Conservation (phyloP, 2,888 invertebrate species). For the Tryphoninae sp. region DNA sequence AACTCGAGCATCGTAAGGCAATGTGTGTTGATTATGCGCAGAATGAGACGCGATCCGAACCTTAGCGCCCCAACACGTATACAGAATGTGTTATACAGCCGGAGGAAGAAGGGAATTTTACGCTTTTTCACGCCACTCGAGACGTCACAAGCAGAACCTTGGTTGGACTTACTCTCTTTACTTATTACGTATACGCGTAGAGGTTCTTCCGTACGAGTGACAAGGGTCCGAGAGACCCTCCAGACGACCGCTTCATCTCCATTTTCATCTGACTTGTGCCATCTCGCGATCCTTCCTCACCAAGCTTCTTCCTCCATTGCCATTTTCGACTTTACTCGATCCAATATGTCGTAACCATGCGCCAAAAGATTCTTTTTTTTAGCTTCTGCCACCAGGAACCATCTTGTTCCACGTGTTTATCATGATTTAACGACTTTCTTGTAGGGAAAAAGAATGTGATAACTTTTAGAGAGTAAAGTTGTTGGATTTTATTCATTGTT, state of each 20-base stretch:
- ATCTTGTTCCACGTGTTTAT: not conserved
- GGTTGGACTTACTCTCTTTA: conserved; percentile 14
- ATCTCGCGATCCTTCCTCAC: conserved; percentile 70
- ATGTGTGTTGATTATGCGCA: conserved; percentile 59
- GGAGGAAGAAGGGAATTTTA: conserved; percentile 29
- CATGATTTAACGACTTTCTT: not conserved
- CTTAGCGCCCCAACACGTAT: conserved; percentile 10
- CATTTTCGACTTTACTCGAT: conserved; percentile 38
- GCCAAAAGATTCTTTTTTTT: conserved; percentile 1
- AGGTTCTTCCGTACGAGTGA: conserved; percentile 63
- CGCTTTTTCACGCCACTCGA: conserved; percentile 57
- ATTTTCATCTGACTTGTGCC: conserved; percentile 79
- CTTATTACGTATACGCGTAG: conserved; percentile 22
- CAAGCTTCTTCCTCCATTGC: conserved; percentile 27
- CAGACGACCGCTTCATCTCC: conserved; percentile 78
- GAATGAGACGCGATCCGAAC: conserved; percentile 34
- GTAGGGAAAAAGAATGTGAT: too few relatives aligned
- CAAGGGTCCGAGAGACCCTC: conserved; percentile 60
- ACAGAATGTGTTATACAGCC: not conserved
- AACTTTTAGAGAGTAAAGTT: too few relatives aligned
- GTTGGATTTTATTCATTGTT: too few relatives aligned
- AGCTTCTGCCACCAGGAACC: not conserved
- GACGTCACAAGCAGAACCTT: conserved; percentile 55
- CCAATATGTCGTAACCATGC: conserved; percentile 29
- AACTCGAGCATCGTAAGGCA: conserved; percentile 16